phyloP scores from a whole-genome alignment of 2,797 vertebrate genomes.

The Poecilia wingei region DNA sequence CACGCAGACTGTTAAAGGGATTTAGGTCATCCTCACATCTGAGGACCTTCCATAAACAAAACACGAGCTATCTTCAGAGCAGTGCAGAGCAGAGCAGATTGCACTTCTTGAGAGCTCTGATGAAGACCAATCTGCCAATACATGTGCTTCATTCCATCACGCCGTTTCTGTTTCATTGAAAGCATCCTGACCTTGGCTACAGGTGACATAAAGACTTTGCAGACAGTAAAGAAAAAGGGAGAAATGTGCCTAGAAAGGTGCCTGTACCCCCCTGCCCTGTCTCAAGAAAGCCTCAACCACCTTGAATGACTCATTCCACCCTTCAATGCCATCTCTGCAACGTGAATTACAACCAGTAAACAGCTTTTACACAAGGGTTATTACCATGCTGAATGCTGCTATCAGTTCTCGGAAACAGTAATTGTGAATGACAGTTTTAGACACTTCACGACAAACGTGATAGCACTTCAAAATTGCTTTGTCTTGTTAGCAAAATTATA shows the following conservation, averaged over 20 bases:
- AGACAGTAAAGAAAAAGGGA: background rate
- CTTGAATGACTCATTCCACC: background rate
- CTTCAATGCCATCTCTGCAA: background rate
- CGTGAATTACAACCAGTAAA: background rate
- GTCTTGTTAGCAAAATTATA: background rate
- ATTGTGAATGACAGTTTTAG: background rate
- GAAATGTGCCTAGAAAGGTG: background rate
- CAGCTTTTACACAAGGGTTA: background rate
- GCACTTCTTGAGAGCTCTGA: background rate
- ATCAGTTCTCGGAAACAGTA: background rate
- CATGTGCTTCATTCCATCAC: background rate
- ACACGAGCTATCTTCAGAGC: background rate
- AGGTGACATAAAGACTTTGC: too few relatives aligned
- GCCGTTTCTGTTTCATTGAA: background rate
- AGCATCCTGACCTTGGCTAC: background rate
- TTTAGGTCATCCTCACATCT: background rate
- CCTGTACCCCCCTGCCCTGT: background rate
- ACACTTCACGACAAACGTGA: background rate
- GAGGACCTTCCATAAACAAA: background rate
- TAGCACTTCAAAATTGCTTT: background rate
- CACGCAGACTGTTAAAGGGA: background rate
- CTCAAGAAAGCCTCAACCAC: too few relatives aligned
- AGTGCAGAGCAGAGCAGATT: background rate
- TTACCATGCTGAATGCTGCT: background rate
- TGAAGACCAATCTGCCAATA: background rate